phyloP scores from a whole-genome alignment of 1,140 invertebrate genomes.

The Portunus trituberculatus region DNA sequence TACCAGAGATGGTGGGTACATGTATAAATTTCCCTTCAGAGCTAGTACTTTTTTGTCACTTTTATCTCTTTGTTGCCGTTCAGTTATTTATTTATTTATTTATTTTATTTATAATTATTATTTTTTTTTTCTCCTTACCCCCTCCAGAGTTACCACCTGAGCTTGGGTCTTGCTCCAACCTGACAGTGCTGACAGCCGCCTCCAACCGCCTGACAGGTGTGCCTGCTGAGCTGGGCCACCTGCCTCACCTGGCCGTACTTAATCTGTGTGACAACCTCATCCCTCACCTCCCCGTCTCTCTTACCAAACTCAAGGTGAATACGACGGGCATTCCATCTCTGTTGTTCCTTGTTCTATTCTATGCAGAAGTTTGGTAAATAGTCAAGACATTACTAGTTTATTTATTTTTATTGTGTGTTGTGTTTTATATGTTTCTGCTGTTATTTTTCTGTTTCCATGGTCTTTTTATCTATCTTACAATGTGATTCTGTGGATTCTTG shows the following conservation, averaged over 20 bases:
- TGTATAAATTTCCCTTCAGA: too few species aligned
- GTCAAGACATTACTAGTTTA: too few species aligned
- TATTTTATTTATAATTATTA: background rate
- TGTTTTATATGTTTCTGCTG: too few species aligned
- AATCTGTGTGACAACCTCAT: slow-evolving; percentile 95
- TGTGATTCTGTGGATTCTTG: too few species aligned
- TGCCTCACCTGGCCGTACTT: slow-evolving; percentile 91
- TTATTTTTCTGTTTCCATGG: too few species aligned
- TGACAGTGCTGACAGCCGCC: slow-evolving; percentile 92
- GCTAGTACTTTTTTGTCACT: too few species aligned
- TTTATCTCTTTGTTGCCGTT: too few species aligned
- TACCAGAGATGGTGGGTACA: too few species aligned
- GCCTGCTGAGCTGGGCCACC: slow-evolving; percentile 94
- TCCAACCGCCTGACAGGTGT: slow-evolving; percentile 89
- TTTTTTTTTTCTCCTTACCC: background rate
- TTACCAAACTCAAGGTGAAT: slow-evolving; percentile 89
- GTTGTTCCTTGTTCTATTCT: too few species aligned
- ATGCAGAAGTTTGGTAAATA: too few species aligned
- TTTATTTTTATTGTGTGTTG: too few species aligned
- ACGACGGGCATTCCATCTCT: background rate
- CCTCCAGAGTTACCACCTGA: slow-evolving; percentile 81
- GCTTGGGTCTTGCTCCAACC: slow-evolving; percentile 91
- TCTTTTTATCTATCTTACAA: too few species aligned
- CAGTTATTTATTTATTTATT: background rate
- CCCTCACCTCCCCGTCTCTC: slow-evolving; percentile 92